phyloP scores from a whole-genome alignment of 2,797 vertebrate genomes.

The Phataginus tricuspis region DNA sequence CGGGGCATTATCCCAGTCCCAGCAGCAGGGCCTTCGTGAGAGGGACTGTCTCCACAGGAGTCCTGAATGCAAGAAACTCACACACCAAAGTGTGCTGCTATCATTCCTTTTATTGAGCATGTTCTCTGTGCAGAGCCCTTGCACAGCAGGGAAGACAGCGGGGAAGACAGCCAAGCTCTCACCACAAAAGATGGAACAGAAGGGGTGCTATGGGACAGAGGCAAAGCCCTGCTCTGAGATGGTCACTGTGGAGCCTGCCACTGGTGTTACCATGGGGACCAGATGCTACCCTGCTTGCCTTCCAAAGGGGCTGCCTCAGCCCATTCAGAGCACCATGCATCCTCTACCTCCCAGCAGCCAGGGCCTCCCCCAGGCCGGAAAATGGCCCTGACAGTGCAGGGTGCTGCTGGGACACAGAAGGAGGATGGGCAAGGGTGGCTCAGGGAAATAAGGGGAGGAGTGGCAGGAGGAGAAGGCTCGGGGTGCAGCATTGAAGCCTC shows the following conservation, averaged over 20 bases:
- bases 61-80: not conserved
- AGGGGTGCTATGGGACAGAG: not conserved
- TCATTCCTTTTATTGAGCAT: slow-evolving; percentile 46
- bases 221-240: not conserved
- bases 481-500: not conserved
- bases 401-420: not conserved
- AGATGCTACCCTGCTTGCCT: not conserved
- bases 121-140: not conserved
- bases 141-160: not conserved
- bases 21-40: not conserved
- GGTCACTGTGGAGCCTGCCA: not conserved
- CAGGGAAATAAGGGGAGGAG: not conserved
- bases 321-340: not conserved
- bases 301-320: not conserved
- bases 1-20: not conserved
- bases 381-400: not conserved
- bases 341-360: not conserved
- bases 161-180: not conserved
- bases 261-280: not conserved
- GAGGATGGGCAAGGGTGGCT: not conserved
- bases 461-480: not conserved
- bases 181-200: not conserved
- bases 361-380: not conserved
- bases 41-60: not conserved
- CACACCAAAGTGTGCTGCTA: not conserved